phyloP scores from a whole-genome alignment of 1,140 invertebrate species.

The Chrysopa pallens region DNA sequence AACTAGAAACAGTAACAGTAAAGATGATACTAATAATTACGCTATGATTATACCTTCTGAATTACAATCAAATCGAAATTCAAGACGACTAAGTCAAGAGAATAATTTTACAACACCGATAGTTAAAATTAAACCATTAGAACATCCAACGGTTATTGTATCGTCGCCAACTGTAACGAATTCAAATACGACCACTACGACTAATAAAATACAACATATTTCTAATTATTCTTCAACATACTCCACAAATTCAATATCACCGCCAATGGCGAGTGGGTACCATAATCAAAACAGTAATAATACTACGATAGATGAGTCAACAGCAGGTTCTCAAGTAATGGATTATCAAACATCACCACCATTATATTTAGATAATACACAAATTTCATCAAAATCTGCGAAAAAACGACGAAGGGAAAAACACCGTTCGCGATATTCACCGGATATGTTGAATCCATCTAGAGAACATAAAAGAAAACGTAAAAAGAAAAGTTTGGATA shows the following conservation, averaged over 20 bases:
- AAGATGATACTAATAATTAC: background rate
- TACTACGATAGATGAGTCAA: background rate
- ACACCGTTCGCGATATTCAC: slow-evolving; percentile 45
- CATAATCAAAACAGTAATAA: slow-evolving; percentile 13
- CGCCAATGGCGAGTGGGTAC: background rate
- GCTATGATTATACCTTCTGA: no score
- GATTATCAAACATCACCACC: background rate
- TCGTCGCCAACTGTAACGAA: slow-evolving; percentile 11
- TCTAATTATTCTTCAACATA: slow-evolving; percentile 5
- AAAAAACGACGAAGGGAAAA: slow-evolving; percentile 50
- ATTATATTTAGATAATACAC: background rate
- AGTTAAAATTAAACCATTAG: slow-evolving; percentile 37
- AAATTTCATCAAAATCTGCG: slow-evolving; percentile 11
- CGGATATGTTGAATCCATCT: slow-evolving; percentile 33
- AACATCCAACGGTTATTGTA: slow-evolving; percentile 17
- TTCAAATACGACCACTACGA: background rate
- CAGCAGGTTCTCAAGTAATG: background rate
- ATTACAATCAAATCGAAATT: background rate
- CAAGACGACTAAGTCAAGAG: slow-evolving; percentile 7
- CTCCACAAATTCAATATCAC: slow-evolving; percentile 4
- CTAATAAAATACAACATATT: slow-evolving; percentile 1
- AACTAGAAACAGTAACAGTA: slow-evolving; percentile 44
- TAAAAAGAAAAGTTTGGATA: slow-evolving; percentile 52
- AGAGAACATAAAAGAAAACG: slow-evolving; percentile 50
- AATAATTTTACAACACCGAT: slow-evolving; percentile 27